phyloP scores from a whole-genome alignment of 2,113 vertebrate species.

The Tragelaphus strepsiceros region DNA sequence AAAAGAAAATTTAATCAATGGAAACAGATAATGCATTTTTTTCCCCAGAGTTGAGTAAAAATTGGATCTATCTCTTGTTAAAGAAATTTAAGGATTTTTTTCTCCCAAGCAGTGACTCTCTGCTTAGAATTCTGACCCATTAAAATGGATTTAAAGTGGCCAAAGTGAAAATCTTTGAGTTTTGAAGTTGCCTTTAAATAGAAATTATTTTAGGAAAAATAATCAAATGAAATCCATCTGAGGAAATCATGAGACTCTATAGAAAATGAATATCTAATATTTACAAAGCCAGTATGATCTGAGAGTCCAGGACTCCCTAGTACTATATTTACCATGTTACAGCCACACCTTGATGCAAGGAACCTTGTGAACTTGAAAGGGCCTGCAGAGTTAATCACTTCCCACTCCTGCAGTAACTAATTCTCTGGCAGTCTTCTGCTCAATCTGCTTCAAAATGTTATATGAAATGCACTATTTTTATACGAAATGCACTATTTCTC shows the following conservation, averaged over 20 bases:
- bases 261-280: not conserved
- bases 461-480: not conserved
- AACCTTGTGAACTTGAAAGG: not conserved
- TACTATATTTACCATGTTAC: not conserved
- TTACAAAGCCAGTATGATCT: not conserved
- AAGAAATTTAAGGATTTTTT: not conserved
- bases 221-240: not conserved
- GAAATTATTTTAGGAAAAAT: slow-evolving; percentile 1
- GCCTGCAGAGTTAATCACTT: not conserved
- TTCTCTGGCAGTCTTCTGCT: not conserved
- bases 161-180: not conserved
- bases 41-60: not conserved
- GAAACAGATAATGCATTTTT: not conserved
- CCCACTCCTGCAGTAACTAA: not conserved
- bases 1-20: slow-evolving; percentile 21
- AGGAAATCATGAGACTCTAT: not conserved
- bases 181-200: slow-evolving; percentile 7
- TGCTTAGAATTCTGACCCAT: slow-evolving; percentile 30
- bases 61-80: not conserved
- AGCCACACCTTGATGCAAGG: not conserved
- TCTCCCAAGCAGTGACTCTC: not conserved
- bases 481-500: slow-evolving; percentile 41
- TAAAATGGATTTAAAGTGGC: slow-evolving; percentile 24
- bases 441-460: slow-evolving; percentile 35
- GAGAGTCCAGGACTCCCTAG: not conserved